phyloP scores from a whole-genome alignment of 2,113 vertebrate genomes.

The Noturus placidus region DNA sequence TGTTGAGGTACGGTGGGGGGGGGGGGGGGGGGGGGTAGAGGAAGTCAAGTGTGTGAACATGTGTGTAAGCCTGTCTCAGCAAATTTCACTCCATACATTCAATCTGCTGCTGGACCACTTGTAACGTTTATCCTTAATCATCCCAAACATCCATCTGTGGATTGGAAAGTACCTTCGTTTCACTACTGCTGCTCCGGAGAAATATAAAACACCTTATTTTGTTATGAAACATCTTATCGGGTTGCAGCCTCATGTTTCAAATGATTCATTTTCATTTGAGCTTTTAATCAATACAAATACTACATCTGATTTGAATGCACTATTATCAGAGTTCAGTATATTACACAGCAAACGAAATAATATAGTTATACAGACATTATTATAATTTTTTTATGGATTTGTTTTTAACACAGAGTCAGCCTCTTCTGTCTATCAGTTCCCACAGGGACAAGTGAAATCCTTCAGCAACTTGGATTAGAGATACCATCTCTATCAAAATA shows the following conservation, averaged over 20 bases:
- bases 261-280: slow-evolving; percentile 11
- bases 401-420: slow-evolving; percentile 20
- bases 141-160: slow-evolving; percentile 28
- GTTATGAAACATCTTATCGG: slow-evolving; percentile 24
- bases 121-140: slow-evolving; percentile 58
- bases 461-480: slow-evolving; percentile 61
- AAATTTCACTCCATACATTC: slow-evolving; percentile 61
- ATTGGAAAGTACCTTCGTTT: slow-evolving; percentile 13
- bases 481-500: slow-evolving; percentile 61
- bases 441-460: slow-evolving; percentile 32
- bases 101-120: slow-evolving; percentile 59
- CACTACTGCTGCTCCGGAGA: background rate
- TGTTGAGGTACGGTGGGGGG: background rate
- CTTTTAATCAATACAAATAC: slow-evolving; percentile 38
- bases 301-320: slow-evolving; percentile 14
- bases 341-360: slow-evolving; percentile 31
- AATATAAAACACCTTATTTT: background rate
- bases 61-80: slow-evolving; percentile 69
- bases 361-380: background rate
- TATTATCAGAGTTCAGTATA: slow-evolving; percentile 18
- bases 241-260: background rate
- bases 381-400: slow-evolving; percentile 28
- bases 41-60: slow-evolving; percentile 33
- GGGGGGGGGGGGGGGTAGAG: background rate
- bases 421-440: slow-evolving; percentile 21